phyloP scores from a whole-genome alignment of 2,113 vertebrate species.

The Eptesicus fuscus region DNA sequence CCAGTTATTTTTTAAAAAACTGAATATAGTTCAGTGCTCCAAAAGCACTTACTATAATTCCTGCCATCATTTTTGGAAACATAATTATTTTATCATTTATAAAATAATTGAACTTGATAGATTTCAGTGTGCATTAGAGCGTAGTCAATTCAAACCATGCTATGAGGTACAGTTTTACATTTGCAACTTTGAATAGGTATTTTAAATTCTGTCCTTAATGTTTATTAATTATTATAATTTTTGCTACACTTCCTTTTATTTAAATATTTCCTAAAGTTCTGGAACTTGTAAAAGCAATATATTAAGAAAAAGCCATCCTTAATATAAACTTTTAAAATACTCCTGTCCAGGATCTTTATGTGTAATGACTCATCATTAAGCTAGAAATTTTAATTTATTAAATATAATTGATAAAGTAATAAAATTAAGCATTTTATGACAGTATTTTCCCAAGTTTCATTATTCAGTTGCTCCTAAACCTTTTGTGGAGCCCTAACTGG shows the following conservation, averaged over 20 bases:
- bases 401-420: background rate
- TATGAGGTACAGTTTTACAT: slow-evolving; percentile 47
- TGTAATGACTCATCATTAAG: slow-evolving; percentile 24
- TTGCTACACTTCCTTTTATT: slow-evolving; percentile 31
- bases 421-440: slow-evolving; percentile 22
- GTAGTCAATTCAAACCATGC: slow-evolving; percentile 59
- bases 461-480: background rate
- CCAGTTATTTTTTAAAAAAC: background rate
- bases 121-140: slow-evolving; percentile 54
- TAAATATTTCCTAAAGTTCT: slow-evolving; percentile 46
- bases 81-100: slow-evolving; percentile 74
- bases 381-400: slow-evolving; percentile 31
- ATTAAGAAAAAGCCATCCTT: background rate
- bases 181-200: slow-evolving; percentile 45
- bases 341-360: background rate
- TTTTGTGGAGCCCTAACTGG: background rate
- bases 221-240: slow-evolving; percentile 62
- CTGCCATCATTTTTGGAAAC: slow-evolving; percentile 62
- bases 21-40: slow-evolving; percentile 51
- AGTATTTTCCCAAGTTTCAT: background rate
- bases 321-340: slow-evolving; percentile 34
- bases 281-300: slow-evolving; percentile 27
- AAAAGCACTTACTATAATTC: slow-evolving; percentile 59
- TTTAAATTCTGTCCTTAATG: slow-evolving; percentile 58
- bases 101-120: slow-evolving; percentile 73